Percentiles rank a stretch among this genome's conserved stretches.
Conservation (phyloP, 1,140 invertebrate species). For the Nomia melanderi region DNA sequence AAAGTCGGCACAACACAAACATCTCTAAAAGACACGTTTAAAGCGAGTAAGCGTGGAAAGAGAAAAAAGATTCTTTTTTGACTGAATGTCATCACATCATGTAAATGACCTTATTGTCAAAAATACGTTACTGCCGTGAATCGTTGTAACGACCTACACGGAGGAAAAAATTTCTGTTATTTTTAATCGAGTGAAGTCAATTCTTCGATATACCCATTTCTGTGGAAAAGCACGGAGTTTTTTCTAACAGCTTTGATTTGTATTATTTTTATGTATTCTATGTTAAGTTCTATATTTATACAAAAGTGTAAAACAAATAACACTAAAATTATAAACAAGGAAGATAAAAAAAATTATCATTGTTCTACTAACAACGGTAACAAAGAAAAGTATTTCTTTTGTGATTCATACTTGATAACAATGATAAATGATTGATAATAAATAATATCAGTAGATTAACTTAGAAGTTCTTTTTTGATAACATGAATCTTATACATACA, state of each 20-base stretch:
- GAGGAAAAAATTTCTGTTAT: constrained; percentile 22
- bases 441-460: background rate
- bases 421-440: background rate
- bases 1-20: constrained; percentile 50
- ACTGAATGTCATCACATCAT: constrained; percentile 32
- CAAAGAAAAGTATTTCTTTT: background rate
- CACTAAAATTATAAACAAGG: too few species aligned
- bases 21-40: background rate
- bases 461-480: background rate
- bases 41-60: constrained; percentile 17
- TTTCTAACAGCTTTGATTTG: background rate
- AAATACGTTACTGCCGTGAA: constrained; percentile 36
- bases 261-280: background rate
- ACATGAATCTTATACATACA: background rate
- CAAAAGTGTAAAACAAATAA: background rate
- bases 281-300: background rate
- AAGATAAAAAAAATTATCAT: too few species aligned
- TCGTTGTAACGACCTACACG: constrained; percentile 64
- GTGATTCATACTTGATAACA: background rate
- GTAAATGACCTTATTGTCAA: constrained; percentile 61
- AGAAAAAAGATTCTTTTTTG: constrained; percentile 8
- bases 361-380: background rate
- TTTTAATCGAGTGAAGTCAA: constrained; percentile 11
- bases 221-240: background rate
- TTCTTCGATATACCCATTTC: constrained; percentile 1